These are phyloP conservation scores for Pseudorhiza aurosa DNA, from an alignment of 30 jellyfish, hydroid and myxozoan genomes.

Conservation along the genomic window DNA sequence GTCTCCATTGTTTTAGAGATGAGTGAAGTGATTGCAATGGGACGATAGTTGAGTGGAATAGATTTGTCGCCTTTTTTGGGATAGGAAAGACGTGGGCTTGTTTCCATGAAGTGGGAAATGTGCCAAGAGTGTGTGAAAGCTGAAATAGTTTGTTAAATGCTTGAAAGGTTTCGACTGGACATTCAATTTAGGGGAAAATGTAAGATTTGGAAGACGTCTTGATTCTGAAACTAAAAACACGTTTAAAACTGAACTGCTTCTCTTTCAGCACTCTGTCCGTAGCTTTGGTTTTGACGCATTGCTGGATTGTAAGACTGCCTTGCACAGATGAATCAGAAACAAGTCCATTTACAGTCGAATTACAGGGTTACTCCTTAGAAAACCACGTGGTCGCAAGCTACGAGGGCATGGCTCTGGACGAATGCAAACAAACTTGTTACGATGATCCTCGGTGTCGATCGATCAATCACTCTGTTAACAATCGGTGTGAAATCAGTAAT, in stretches of 20 bases:
- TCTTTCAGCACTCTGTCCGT: not conserved
- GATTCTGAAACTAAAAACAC: not conserved
- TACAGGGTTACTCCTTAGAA: not conserved
- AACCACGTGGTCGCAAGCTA: not conserved
- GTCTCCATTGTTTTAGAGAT: too few relatives aligned
- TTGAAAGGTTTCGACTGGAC: too few relatives aligned
- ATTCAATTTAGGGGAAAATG: too few relatives aligned
- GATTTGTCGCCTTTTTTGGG: too few relatives aligned
- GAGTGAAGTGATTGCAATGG: too few relatives aligned
- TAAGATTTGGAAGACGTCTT: too few relatives aligned
- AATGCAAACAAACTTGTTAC: not conserved
- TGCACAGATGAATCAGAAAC: not conserved
- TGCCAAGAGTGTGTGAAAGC: too few relatives aligned
- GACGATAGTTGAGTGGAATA: too few relatives aligned
- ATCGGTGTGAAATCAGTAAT: not conserved
- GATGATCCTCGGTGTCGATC: conserved; percentile 1
- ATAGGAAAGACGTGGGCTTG: too few relatives aligned
- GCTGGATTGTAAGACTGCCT: conserved; percentile 3
- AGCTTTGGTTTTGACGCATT: not conserved
- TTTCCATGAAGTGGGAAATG: too few relatives aligned
- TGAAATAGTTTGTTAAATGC: too few relatives aligned
- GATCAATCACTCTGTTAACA: not conserved
- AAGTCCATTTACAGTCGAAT: not conserved
- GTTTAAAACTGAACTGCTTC: not conserved
- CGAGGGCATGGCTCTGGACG: not conserved